Evolutionary conservation across 2,113 vertebrate genomes (phyloP).

Genomic region (Neotoma lepida): DNA sequence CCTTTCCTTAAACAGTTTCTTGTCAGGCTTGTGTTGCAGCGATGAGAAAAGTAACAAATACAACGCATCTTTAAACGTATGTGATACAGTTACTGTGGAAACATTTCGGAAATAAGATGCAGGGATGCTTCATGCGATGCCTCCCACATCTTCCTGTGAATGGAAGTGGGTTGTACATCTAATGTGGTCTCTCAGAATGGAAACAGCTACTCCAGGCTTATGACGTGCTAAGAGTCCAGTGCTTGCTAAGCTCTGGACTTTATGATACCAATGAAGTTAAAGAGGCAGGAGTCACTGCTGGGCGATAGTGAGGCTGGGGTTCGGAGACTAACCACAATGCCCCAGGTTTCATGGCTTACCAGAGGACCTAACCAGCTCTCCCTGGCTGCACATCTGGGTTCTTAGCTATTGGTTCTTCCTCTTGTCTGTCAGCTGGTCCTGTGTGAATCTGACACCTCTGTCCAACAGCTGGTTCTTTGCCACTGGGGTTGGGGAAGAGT

Average conservation of each 20-base stretch:
- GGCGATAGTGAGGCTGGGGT: neutral
- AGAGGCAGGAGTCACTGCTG: neutral
- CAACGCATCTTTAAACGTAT: neutral
- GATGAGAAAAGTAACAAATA: neutral
- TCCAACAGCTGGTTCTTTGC: neutral
- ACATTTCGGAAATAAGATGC: neutral
- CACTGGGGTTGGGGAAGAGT: neutral
- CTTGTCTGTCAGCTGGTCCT: neutral
- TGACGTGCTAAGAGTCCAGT: neutral
- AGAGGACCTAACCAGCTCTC: neutral
- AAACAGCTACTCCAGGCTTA: neutral
- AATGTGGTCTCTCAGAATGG: neutral
- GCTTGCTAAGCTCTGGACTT: neutral
- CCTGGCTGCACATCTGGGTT: neutral
- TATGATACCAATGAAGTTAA: neutral
- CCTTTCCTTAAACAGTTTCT: neutral
- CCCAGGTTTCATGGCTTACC: too few species aligned
- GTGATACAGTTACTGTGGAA: neutral
- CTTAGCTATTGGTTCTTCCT: fast-evolving
- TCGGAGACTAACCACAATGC: neutral
- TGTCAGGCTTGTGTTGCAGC: neutral
- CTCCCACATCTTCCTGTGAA: neutral
- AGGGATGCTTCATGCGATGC: neutral
- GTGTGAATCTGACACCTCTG: neutral
- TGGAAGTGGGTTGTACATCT: neutral